Percentiles rank a stretch among this genome's conserved stretches.
These are phyloP conservation scores for Alethe diademata DNA, from an alignment of 2,113 vertebrate species.

Conservation along the genomic window DNA sequence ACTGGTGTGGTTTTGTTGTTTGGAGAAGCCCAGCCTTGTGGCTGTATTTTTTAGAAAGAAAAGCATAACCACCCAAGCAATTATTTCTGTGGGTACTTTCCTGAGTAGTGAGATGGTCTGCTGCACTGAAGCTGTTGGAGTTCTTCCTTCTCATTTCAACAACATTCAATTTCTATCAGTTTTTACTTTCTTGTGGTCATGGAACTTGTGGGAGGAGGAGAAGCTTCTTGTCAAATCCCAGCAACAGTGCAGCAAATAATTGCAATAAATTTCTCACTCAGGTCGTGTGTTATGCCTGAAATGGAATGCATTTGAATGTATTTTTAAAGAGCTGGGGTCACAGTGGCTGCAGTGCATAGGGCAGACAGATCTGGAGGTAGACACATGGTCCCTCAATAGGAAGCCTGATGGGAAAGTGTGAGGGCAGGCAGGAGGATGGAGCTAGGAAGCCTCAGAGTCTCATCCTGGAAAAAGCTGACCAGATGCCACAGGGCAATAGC, in stretches of 20 bases:
- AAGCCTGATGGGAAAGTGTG: neutral
- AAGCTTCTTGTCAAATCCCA: neutral
- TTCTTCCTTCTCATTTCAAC: neutral
- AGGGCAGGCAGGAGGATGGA: accelerated
- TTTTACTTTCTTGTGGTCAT: neutral
- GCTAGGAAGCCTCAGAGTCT: neutral
- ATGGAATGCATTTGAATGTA: neutral
- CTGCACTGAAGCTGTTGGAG: neutral
- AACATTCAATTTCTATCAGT: neutral
- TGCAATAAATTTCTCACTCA: neutral
- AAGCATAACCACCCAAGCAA: neutral
- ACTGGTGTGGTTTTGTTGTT: neutral
- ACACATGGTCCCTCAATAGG: neutral
- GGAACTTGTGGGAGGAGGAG: neutral
- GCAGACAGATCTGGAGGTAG: neutral
- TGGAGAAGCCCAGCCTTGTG: neutral
- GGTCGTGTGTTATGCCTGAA: neutral
- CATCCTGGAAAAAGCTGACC: neutral
- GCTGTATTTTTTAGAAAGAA: neutral
- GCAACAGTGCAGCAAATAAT: neutral
- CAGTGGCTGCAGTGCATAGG: neutral
- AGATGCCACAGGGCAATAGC: neutral
- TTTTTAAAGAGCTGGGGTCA: neutral
- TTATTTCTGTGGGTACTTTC: neutral
- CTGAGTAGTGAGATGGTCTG: neutral